Base-by-base conservation (phyloP, 2,888 invertebrate genomes). In the Synanthedon formicaeformis region DNA sequence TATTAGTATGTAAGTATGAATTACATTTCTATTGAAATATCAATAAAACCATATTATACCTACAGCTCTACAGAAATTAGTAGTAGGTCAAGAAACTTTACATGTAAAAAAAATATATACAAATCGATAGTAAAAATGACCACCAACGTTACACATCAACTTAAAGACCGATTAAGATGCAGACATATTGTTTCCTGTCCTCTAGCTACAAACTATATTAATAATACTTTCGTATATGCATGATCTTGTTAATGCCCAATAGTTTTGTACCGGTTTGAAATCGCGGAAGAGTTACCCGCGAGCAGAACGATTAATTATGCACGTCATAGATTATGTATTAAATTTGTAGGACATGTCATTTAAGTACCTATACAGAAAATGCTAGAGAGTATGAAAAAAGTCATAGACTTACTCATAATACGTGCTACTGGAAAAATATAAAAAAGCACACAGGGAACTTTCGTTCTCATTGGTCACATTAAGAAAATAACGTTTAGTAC, bases 261-360 rank as follows among this genome's bases (percentile, higher is more conserved):
- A 58, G 63, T 57, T 59, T 53, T 59, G 53, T 51, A 75, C 78
- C 68, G 58, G 76, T 77, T 73, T 57, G 53, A 51, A 57, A 69
- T 66, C 65, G 61, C 78, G 80, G 79, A 80, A 79, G 79, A 75
- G 64, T 58, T 53, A 60, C 52, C 59, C 60, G 58, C 57, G 60
- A 64, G 63, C 62, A 63, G 56, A 53, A 60, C 73, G 72, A 80
- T 81, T 80, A 78, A 78, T 81, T 76, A 75, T 70, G 60, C 53
- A 41, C 54, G 61, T 58, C 70, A 68, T 60, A 72, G 74, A 78
- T 63, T 68, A 72, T 45, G 59, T 63, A 45, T 52, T 45, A 52
- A 23, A 51, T 45, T 45, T 27, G 53, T 53, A 40, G 48, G 51
- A 53, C 50, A 55, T 53, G 54, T 58, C 53, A 56, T 59, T 59